Evolutionary conservation across 2,113 vertebrate species (phyloP), one percentile per base, ranked within the genome.

Genomic region (Romanogobio albipinnatus): DNA sequence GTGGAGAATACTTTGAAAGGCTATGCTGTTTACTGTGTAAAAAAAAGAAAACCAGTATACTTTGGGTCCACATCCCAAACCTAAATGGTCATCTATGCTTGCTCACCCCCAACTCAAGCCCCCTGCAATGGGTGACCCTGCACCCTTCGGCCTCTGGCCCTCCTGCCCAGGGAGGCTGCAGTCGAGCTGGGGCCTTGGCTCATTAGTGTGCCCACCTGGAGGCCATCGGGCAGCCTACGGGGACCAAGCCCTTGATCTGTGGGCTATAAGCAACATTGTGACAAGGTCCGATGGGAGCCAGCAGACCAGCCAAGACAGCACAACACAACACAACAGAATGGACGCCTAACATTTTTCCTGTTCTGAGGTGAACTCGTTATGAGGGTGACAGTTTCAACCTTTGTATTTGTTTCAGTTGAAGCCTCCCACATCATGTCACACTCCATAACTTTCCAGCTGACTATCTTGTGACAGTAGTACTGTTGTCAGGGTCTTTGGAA

Each of bases 151-250:
- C 91, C 86, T 83, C 87, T 89, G 86, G 90, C 86, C 91, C 84
- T 82, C 66, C 87, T 74, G 78, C 80, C 85, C 89, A 90, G 94
- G 93, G 94, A 95, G 94, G 94, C 93, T 90, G 73, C 45, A 91
- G 91, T 85, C 88, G 91, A 93, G 91, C 89, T 93, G 85, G 22
- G 91, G 91, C 88, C 92, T 93, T 85, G 88, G 87, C 95, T 97
- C 96, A 97, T 97, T 97, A 97, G 93, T 90, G 94, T 85, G 92
- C 91, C 92, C 96, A 95, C 95, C 96, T 92, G 95, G 95, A 95
- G 96, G 91, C 92, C 8, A 91, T 92, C 76, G 88, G 92, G 91
- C 91, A 92, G 90, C 92, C 92, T 62, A 86, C 84, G 1, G 92
- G 93, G 93, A 89, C 90, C 87, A 22, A 90, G 90, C 91, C 95